Conservation (phyloP, 2,888 invertebrate species). For the Stenolophus ochropezus region DNA sequence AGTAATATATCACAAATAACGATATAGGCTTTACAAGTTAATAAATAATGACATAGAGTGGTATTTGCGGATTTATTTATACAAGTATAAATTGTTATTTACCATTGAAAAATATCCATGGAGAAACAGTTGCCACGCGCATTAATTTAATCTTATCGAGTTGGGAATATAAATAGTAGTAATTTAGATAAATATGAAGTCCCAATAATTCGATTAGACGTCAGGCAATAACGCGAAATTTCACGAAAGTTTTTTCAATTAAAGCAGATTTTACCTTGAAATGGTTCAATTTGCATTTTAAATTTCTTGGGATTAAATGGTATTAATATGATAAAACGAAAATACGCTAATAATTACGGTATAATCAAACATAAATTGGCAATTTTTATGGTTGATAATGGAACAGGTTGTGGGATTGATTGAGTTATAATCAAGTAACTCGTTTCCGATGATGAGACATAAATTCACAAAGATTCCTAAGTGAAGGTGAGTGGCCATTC, state of each 20-base stretch:
- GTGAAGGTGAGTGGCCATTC: not conserved
- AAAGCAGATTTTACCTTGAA: constrained; percentile 32
- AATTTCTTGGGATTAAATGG: constrained; percentile 41
- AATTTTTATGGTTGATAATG: constrained; percentile 38
- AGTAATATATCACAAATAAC: not conserved
- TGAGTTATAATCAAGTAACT: constrained; percentile 41
- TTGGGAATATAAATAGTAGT: constrained; percentile 11
- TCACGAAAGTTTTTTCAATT: constrained; percentile 29
- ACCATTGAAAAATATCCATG: not conserved
- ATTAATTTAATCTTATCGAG: constrained; percentile 12
- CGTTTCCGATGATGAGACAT: constrained; percentile 31
- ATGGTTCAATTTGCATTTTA: constrained; percentile 42
- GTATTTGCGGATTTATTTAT: not conserved
- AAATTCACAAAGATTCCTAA: not conserved
- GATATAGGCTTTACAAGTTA: not conserved
- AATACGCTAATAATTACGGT: constrained; percentile 44
- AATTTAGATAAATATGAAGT: constrained; percentile 15
- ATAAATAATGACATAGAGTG: not conserved
- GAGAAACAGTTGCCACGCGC: not conserved
- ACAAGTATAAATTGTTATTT: not conserved
- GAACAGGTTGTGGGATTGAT: constrained; percentile 47
- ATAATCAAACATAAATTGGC: constrained; percentile 32
- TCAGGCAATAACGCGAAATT: constrained; percentile 7
- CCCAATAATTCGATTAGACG: constrained; percentile 18
- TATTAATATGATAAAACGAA: constrained; percentile 46